These are phyloP conservation scores for Zootoca vivipara DNA, from an alignment of 2,113 vertebrate genomes.

Conservation along the genomic window DNA sequence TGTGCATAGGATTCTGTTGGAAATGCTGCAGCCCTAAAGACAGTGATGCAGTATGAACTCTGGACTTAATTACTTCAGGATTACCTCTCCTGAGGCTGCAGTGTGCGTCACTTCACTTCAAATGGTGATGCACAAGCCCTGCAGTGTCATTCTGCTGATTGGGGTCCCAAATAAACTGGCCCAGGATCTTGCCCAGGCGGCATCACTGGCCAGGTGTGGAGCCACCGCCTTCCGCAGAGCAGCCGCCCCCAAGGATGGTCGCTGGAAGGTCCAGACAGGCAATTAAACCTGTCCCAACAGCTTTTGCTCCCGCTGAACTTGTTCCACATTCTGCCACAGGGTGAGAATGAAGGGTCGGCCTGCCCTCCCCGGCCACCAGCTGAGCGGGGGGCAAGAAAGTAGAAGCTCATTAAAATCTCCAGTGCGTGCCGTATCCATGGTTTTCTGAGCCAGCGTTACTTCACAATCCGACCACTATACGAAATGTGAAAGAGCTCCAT, in stretches of 20 bases:
- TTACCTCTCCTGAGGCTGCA: no score
- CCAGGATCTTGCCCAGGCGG: no score
- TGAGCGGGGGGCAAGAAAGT: background rate
- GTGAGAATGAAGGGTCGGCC: background rate
- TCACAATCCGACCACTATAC: background rate
- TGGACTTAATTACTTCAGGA: no score
- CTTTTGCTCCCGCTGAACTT: background rate
- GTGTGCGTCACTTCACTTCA: no score
- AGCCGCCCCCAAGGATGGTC: background rate
- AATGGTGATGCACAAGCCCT: no score
- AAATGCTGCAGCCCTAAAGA: background rate
- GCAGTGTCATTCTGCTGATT: no score
- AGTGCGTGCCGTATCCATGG: slow-evolving; percentile 2
- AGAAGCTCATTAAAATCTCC: background rate
- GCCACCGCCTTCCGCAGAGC: no score
- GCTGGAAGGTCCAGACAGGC: background rate
- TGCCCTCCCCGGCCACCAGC: background rate
- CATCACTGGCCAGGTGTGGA: background rate
- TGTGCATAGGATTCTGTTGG: background rate
- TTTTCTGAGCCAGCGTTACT: background rate
- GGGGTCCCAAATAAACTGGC: no score
- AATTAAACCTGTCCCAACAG: background rate
- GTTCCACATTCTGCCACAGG: background rate
- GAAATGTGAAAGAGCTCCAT: background rate
- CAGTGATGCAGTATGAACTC: no score